Evolutionary conservation across 1,140 invertebrate species (phyloP).

Genomic region (Philopotamus ludificatus): DNA sequence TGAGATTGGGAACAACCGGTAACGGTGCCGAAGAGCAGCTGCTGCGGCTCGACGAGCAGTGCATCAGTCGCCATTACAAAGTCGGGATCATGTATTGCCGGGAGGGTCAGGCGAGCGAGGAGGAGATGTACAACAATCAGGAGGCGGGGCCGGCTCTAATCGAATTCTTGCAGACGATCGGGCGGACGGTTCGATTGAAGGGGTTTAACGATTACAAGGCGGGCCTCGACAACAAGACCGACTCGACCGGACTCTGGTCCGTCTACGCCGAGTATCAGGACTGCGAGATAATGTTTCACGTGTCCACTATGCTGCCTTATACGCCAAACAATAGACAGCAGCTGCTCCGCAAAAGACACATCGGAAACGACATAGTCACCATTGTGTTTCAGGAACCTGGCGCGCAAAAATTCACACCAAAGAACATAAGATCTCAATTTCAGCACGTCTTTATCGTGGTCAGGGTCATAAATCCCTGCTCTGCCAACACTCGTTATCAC

Average conservation of each 20-base stretch:
- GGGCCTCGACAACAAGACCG: constrained; percentile 86
- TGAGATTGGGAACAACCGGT: constrained; percentile 67
- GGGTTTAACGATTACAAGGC: constrained; percentile 91
- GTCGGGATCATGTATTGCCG: constrained; percentile 94
- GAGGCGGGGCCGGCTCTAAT: constrained; percentile 81
- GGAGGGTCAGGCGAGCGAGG: constrained; percentile 88
- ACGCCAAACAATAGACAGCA: constrained; percentile 91
- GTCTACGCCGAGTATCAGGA: constrained; percentile 82
- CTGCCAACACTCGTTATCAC: constrained; percentile 86
- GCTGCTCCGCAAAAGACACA: constrained; percentile 86
- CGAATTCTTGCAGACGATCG: constrained; percentile 87
- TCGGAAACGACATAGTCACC: constrained; percentile 95
- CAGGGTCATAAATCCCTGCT: constrained; percentile 83
- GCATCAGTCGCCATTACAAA: constrained; percentile 83
- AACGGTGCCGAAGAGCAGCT: constrained; percentile 82
- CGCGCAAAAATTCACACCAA: constrained; percentile 87
- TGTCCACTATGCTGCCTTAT: constrained; percentile 90
- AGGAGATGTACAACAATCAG: constrained; percentile 99
- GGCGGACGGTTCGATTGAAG: constrained; percentile 81
- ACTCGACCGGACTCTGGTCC: constrained; percentile 85
- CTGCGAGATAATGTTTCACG: constrained; percentile 92
- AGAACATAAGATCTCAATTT: constrained; percentile 92
- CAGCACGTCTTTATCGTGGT: constrained; percentile 98
- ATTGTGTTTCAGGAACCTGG: constrained; percentile 97
- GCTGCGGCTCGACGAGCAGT: constrained; percentile 92